Evolutionary conservation across 2,888 invertebrate species (phyloP), one percentile per base, ranked within the genome.

Genomic region (Osmoderma eremita): DNA sequence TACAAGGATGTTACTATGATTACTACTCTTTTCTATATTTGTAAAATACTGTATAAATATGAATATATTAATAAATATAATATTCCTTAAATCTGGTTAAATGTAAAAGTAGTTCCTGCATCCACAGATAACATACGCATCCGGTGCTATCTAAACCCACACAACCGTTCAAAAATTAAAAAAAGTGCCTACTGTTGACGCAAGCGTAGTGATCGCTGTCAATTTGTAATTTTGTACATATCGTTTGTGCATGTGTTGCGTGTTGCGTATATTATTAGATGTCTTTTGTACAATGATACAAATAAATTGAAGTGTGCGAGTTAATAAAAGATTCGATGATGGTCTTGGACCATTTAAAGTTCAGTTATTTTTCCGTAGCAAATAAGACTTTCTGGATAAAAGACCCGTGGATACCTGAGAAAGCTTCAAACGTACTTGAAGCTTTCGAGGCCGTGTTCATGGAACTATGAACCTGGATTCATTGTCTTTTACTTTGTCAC

Each of bases 381-480:
- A 76, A 78, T 77, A 79, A 81, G 79, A 82, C 81, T 78, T 76
- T 78, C 75, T 79, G 80, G 79, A 80, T 78, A 85, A 84, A 86
- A 86, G 86, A 87, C 87, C 88, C 87, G 88, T 88, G 88, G 87
- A 87, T 88, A 87, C 88, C 88, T 86, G 87, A 90, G 92, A 92
- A 92, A 92, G 93, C 93, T 93, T 93, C 93, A 93, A 92, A 88
- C 88, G 85, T 87, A 88, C 91, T 94, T 94, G 94, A 94, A 94
- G 94, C 93, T 94, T 94, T 94, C 93, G 91, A 89, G 88, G 90
- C 89, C 88, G 91, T 79, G 81, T 84, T 83, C 84, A 85, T 85
- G 94, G 93, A 95, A 95, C 93, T 95, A 95, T 95, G 95, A 95
- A 94, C 93, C 95, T 96, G 91, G 97, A 97, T 91, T 92, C 96